phyloP scores from a whole-genome alignment of 2,113 vertebrate species.

The Myodes glareolus region DNA sequence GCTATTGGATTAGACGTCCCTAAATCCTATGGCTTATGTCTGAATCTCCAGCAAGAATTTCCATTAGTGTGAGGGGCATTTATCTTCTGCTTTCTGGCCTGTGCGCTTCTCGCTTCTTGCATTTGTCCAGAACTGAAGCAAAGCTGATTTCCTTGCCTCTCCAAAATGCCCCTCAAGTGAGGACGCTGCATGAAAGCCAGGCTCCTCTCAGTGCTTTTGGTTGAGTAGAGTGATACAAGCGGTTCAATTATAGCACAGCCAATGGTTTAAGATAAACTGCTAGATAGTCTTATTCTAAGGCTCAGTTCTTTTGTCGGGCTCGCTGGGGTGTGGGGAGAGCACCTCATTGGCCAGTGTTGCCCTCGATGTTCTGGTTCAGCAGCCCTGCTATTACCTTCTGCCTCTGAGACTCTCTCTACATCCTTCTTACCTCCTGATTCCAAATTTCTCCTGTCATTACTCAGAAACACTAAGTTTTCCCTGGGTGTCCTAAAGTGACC shows the following conservation, averaged over 20 bases:
- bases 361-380: neutral
- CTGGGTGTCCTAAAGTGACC: neutral
- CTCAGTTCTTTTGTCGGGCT: neutral
- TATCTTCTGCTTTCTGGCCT: constrained; percentile 12
- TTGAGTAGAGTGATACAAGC: neutral
- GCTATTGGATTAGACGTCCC: neutral
- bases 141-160: neutral
- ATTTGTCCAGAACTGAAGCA: neutral
- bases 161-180: neutral
- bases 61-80: neutral
- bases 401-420: neutral
- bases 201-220: neutral
- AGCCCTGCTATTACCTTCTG: too few relatives aligned
- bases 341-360: neutral
- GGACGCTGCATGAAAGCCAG: neutral
- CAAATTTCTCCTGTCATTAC: neutral
- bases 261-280: neutral
- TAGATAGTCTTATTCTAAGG: neutral
- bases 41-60: constrained; percentile 16
- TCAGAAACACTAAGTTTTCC: neutral
- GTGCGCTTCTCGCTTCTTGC: neutral
- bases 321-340: neutral
- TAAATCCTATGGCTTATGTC: constrained; percentile 33
- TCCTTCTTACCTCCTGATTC: neutral
- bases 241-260: neutral